Conservation (phyloP, 1,140 invertebrate genomes). For the Nasonia giraulti region DNA sequence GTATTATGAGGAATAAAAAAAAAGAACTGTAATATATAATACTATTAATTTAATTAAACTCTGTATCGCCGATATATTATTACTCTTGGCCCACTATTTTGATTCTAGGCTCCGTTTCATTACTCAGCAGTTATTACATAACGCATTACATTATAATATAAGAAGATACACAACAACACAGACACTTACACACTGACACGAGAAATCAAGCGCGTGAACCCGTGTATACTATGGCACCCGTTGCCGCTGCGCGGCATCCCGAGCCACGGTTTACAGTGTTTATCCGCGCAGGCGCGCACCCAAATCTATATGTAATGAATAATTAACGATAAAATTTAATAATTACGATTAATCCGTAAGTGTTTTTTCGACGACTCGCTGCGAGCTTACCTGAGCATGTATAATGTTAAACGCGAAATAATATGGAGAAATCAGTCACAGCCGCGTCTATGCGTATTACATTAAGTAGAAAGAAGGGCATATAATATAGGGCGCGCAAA, state of each 20-base stretch:
- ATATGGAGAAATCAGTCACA: not conserved
- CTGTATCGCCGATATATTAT: constrained; percentile 2
- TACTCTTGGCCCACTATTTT: constrained; percentile 1
- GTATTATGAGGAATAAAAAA: not conserved
- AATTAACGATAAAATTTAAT: not conserved
- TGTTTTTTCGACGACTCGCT: constrained; percentile 25
- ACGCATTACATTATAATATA: not conserved
- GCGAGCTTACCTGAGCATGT: constrained; percentile 8
- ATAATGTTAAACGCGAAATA: not conserved
- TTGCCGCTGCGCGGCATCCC: constrained; percentile 1
- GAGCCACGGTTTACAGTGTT: not conserved
- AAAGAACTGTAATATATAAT: constrained; percentile 3
- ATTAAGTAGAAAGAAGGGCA: not conserved
- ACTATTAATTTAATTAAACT: constrained; percentile 8
- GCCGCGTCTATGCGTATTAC: not conserved
- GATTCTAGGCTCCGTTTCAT: constrained; percentile 3
- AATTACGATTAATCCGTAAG: constrained; percentile 14
- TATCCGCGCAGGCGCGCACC: not conserved
- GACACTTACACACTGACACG: not conserved
- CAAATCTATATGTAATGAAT: not conserved
- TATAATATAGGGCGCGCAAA: constrained; percentile 2
- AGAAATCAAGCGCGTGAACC: not conserved
- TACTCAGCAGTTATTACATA: not conserved
- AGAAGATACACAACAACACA: not conserved
- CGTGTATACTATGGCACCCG: not conserved